phyloP scores from a whole-genome alignment of 2,888 invertebrate genomes.

The Druceiella hillmani region DNA sequence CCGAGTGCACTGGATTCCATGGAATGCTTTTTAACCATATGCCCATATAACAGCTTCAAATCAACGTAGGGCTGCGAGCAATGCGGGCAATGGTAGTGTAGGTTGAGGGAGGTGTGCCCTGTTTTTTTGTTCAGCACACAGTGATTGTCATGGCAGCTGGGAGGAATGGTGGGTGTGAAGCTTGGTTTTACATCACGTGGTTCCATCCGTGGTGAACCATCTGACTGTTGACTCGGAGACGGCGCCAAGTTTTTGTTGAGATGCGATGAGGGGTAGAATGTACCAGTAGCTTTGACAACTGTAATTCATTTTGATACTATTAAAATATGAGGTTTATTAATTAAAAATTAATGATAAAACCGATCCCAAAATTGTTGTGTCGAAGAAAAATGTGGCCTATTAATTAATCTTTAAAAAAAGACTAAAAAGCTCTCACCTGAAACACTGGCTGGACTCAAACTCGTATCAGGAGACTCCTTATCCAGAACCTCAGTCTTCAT shows the following conservation, averaged over 20 bases:
- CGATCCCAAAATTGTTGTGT: no score
- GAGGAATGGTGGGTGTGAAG: conserved; percentile 47
- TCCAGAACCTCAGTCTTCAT: conserved; percentile 46
- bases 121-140: conserved; percentile 45
- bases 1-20: conserved; percentile 42
- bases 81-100: conserved; percentile 47
- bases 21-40: conserved; percentile 48
- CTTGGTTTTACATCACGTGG: conserved; percentile 37
- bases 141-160: conserved; percentile 54
- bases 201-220: conserved; percentile 51
- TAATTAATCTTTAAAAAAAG: no score
- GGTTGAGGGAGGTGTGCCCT: conserved; percentile 44
- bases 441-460: conserved; percentile 42
- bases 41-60: conserved; percentile 42
- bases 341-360: no score
- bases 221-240: conserved; percentile 51
- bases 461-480: conserved; percentile 30
- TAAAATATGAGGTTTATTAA: no score
- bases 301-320: no score
- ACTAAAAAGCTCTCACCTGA: conserved; percentile 44
- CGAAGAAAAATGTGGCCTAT: no score
- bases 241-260: conserved; percentile 51
- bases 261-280: conserved; percentile 80
- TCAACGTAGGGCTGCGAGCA: conserved; percentile 47
- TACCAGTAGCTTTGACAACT: conserved; percentile 91